These are phyloP conservation scores for Decapterus maruadsi DNA, from an alignment of 2,797 vertebrate genomes.

Conservation along the genomic window DNA sequence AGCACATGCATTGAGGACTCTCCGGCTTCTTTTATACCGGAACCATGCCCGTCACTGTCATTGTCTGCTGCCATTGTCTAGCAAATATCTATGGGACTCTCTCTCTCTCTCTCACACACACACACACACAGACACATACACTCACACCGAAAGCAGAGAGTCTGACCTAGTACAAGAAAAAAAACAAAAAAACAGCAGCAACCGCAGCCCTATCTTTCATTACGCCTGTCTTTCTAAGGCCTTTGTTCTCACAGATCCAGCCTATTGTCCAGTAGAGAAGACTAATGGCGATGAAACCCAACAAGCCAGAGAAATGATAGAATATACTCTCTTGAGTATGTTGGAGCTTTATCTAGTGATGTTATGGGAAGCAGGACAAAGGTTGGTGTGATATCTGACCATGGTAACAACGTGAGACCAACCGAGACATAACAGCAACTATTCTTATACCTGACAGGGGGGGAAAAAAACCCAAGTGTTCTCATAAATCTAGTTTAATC, in stretches of 20 bases:
- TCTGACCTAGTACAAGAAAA: conserved; percentile 73
- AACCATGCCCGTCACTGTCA: conserved; percentile 34
- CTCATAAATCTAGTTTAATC: conserved; percentile 1
- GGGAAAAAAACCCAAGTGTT: not conserved
- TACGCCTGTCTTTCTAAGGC: conserved; percentile 41
- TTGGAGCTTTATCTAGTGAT: conserved; percentile 59
- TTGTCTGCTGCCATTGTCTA: conserved; percentile 63
- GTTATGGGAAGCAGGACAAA: conserved; percentile 42
- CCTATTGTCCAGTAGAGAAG: conserved; percentile 63
- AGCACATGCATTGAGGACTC: conserved; percentile 22
- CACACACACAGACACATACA: no score
- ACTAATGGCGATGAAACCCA: conserved; percentile 71
- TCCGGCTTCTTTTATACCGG: conserved; percentile 70
- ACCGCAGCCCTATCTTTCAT: conserved; percentile 55
- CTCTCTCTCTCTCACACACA: conserved; percentile 38
- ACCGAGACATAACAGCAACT: conserved; percentile 6
- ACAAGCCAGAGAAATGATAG: conserved; percentile 60
- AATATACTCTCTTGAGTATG: conserved; percentile 52
- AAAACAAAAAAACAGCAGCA: conserved; percentile 16
- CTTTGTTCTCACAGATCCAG: conserved; percentile 60
- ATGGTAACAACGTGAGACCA: conserved; percentile 38
- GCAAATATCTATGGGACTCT: conserved; percentile 41
- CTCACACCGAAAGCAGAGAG: conserved; percentile 37
- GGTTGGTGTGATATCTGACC: conserved; percentile 21
- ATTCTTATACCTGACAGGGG: conserved; percentile 2